Evolutionary conservation across 2,888 invertebrate species (phyloP), one percentile per base, ranked within the genome.

Genomic region (Lordiphosa andalusiaca): DNA sequence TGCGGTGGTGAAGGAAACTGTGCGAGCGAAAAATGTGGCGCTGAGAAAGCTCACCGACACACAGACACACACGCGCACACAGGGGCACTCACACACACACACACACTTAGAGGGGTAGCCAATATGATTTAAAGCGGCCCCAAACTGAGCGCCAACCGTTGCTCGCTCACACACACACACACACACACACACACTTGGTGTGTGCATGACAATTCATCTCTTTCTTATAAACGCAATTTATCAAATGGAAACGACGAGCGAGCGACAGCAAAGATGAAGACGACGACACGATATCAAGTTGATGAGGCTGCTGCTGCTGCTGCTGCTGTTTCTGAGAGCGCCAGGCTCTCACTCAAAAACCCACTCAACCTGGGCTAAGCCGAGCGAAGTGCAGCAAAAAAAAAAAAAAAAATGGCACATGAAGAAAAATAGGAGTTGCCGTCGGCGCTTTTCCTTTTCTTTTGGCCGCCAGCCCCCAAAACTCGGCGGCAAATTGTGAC

Each of bases 161-260:
- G 66, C 75, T 72, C 72, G 70, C 70, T 68, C 71, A 68, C 62
- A 71, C 64, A 53, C 69, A 49, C 36, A 54, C 59, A 64, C 52
- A 57, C n/a, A n/a, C 42, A 41, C 57, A 55, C 33, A 55, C 69
- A 52, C 7, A 7, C 2, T 25, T 62, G 77, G 57, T 70, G 82
- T 85, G 85, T 86, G 86, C 86, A 86, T 87, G 87, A 87, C 87
- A 87, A 87, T 87, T 88, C 87, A 87, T 87, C 87, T 87, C 87
- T 87, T 87, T 87, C 87, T 88, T 87, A 86, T 87, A 87, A 88
- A 87, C 87, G 87, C 87, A 85, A 87, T 87, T 87, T 87, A 87
- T 87, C 88, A 87, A 87, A 87, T 84, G 85, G 68, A 72, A 87
- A 87, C 84, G 87, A 86, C 85, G 86, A 85, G 85, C 77, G 71